Conservation (phyloP, 2,797 vertebrate species). For the Hypotaenidia okinawae region DNA sequence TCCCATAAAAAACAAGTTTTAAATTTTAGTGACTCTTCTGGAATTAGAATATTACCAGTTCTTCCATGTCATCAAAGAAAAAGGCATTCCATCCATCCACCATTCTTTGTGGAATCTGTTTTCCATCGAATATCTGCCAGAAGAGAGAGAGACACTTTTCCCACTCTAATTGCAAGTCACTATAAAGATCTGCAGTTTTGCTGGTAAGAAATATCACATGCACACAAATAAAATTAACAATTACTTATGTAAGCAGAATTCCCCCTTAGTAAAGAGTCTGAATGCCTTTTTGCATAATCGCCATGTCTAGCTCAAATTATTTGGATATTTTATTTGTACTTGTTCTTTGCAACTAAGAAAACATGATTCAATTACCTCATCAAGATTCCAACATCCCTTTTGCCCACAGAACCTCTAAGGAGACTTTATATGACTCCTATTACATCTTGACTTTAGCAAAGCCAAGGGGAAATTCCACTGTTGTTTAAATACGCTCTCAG, state of each 20-base stretch:
- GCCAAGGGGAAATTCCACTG: conserved; percentile 53
- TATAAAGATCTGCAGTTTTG: not conserved
- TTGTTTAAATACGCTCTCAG: conserved; percentile 31
- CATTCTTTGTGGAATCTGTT: conserved; percentile 90
- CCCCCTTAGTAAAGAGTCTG: not conserved
- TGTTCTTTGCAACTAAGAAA: conserved; percentile 20
- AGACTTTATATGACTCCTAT: conserved; percentile 9
- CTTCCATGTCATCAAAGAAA: conserved; percentile 92
- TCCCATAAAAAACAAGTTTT: not conserved
- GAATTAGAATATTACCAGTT: conserved; percentile 85
- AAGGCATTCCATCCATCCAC: conserved; percentile 99
- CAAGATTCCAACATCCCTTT: conserved; percentile 2
- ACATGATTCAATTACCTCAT: not conserved
- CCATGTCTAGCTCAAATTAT: not conserved
- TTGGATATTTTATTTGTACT: not conserved
- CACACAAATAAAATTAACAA: not conserved
- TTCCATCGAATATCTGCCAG: conserved; percentile 92
- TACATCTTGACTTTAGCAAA: conserved; percentile 29
- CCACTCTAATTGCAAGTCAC: not conserved
- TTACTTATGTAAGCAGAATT: not conserved
- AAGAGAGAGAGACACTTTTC: conserved; percentile 26
- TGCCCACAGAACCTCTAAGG: conserved; percentile 31
- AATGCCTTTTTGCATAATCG: not conserved
- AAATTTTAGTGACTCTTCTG: not conserved
- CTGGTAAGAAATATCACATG: not conserved